Evolutionary conservation across 2,888 invertebrate species (phyloP), one percentile per base, ranked within the genome.

Genomic region (Lapara coniferarum): DNA sequence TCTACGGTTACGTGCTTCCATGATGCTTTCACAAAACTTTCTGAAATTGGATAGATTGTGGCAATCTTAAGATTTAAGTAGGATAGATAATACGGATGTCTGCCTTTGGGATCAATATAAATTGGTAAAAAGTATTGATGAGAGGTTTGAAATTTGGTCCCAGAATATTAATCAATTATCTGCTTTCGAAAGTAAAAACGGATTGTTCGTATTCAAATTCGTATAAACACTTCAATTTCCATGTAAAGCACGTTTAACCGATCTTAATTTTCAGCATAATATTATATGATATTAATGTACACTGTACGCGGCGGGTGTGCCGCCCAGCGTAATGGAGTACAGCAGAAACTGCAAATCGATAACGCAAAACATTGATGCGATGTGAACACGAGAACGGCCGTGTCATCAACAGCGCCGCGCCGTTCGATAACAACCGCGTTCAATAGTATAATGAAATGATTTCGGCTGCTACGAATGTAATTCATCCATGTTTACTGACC

Each of bases 401-500:
- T 51, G 66, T 53, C 66, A 51, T 66, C 66, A 49, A 56, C 46
- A 52, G 68, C 16, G 10, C n/a, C n/a, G 53, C 10, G 55, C 55
- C 66, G 68, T 66, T 57, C 67, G 68, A 74, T 73, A 73, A 70
- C 70, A 75, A 74, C 74, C 66, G 69, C 72, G 75, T 81, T 81
- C 78, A 79, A 83, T 80, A 79, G 76, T 79, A 77, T 81, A 82
- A 82, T 83, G 77, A 83, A 83, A 85, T 84, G 78, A 84, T 85
- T 87, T 86, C 77, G 80, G 78, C 77, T 83, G 82, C 81, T 87
- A 83, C 81, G 82, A 89, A 86, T 89, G 85, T 87, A 88, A 90
- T 87, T 88, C 86, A 87, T 88, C 87, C 86, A 85, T 87, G 86
- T 90, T 86, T 88, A 87, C 87, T 90, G 90, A 90, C 89, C 90